Base-by-base conservation (phyloP, 1,140 invertebrate species). In the Venustaconcha ellipsiformis region DNA sequence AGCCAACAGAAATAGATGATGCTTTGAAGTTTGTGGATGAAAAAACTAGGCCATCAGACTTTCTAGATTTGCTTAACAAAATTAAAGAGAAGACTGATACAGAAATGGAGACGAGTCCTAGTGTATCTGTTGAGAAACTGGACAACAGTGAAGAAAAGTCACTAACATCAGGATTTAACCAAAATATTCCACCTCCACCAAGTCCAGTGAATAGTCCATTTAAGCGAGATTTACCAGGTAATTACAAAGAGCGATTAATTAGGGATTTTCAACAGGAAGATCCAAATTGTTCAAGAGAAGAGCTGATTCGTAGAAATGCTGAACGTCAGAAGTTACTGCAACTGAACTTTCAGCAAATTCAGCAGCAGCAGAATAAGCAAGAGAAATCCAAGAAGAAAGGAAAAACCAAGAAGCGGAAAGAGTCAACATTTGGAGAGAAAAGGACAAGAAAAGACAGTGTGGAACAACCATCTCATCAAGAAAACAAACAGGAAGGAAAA, bases 21-120 rank as follows among this genome's bases (percentile, higher is more conserved):
- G 83, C 81, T 73, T 72, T 86, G 58, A 63, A 72, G 15, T 76
- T 78, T 71, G 79, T 79, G 57, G 70, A 81, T 66, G 78, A 81
- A n/a, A 78, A 81, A 70, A 81, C 82, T 26, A 78, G 76, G 70
- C 83, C 83, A 57, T 74, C 81, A 57, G 83, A 84, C 48, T 86
- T 85, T 66, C 67, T 86, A 48, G 74, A 68, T 14, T 78, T 80
- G 64, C 57, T 78, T 37, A 48, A 48, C 37, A 48, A 48, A 48
- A 48, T 48, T 11, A 48, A 48, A 72, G 18, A 67, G 57, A 67
- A 62, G 15, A 57, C 67, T 57, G 60, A 58, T 66, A 48, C 68
- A n/a, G 62, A 66, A 17, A n/a, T 56, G 14, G 69, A 69, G 6
- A 23, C 14, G 70, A 55, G 57, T 30, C 66, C 37, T 37, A 30